Base-by-base conservation (phyloP, 2,888 invertebrate genomes). In the Hydropsyche betteni region DNA sequence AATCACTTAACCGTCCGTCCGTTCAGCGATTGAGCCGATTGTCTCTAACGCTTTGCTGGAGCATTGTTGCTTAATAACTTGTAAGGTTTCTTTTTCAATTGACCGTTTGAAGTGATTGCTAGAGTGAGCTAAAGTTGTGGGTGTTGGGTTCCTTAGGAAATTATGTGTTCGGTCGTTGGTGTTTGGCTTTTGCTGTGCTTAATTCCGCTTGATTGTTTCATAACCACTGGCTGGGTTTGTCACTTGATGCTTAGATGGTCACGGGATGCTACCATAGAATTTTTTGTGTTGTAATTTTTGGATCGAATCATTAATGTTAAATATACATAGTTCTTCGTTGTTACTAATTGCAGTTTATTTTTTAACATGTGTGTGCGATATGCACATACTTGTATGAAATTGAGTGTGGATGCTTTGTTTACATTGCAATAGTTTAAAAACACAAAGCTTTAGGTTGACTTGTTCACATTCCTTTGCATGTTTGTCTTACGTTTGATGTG, bases 141-240 rank as follows among this genome's bases (percentile, higher is more conserved):
- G 33, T 10, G 24, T 72, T 72, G 72, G 70, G 61, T 55, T n/a
- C 44, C 16, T 44, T 36, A 72, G 72, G 52, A 38, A 44, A 53
- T 53, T 58, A 73, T 76, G 75, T 77, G 77, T 76, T 68, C 55
- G 69, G 58, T 76, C 36, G 14, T 77, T 77, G 75, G 74, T 71
- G 74, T 77, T 75, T 75, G 50, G 78, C 78, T 78, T 78, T 78
- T 52, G 61, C 69, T 77, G 78, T 78, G 77, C 72, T 75, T 64
- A 64, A 38, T 69, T 24, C 69, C 44, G 69, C 69, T 69, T 72
- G 44, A 71, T 24, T 71, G 16, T 72, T 58, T 36, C 58, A 72
- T 61, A 14, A 16, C 55, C 52, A 58, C 36, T 72, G 61, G 53
- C 55, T 70, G 70, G 52, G 24, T 33, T 70, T 24, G 8, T 51